Evolutionary conservation across 53 echinoderm and acorn worm species (phyloP).

Genomic region (Echinometra lucunter): DNA sequence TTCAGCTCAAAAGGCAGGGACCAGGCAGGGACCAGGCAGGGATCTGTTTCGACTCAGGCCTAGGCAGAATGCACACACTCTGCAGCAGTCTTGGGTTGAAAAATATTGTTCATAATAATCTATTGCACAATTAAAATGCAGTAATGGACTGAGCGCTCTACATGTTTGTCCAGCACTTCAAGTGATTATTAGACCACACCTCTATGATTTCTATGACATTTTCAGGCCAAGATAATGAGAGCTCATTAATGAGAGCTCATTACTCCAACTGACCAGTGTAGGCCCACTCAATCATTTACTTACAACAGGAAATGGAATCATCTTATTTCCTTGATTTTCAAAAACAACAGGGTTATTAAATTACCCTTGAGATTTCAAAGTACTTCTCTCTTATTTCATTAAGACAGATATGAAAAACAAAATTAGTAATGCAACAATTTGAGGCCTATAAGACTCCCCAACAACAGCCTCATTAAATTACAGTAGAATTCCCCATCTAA

Average conservation of each 20-base stretch:
- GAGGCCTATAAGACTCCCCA: background rate
- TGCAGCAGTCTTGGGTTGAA: background rate
- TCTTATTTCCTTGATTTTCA: background rate
- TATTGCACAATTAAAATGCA: too few species aligned
- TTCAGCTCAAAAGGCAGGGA: too few species aligned
- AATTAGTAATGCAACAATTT: background rate
- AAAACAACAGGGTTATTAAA: slow-evolving; percentile 4
- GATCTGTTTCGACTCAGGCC: too few species aligned
- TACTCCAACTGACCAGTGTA: background rate
- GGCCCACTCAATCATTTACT: background rate
- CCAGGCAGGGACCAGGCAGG: too few species aligned
- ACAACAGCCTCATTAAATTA: background rate
- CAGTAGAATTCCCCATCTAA: background rate
- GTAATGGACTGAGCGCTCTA: background rate
- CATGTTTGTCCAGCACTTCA: background rate
- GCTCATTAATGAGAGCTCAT: too few species aligned
- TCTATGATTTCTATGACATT: background rate
- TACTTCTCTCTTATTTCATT: background rate
- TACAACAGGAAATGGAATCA: slow-evolving; percentile 12
- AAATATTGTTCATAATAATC: background rate
- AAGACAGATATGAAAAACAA: background rate
- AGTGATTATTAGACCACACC: background rate
- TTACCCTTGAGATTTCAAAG: slow-evolving; percentile 3
- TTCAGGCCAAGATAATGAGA: background rate
- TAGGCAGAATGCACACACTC: too few species aligned